Percentiles rank a stretch among this genome's conserved stretches.
Conservation (phyloP, 1,140 invertebrate species). For the Atopsyche davidsoni region DNA sequence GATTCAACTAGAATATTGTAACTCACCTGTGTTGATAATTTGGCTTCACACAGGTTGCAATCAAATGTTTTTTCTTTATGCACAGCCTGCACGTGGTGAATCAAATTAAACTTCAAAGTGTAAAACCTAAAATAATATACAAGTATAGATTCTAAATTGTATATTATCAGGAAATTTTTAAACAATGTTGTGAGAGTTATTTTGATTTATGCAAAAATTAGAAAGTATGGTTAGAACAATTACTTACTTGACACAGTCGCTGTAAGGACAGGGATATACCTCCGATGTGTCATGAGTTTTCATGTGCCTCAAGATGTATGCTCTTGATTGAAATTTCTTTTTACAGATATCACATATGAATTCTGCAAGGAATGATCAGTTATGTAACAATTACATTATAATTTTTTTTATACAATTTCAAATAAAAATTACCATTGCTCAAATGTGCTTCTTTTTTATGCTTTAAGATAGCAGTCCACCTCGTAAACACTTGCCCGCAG, state of each 20-base stretch:
- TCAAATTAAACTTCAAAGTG: constrained; percentile 19
- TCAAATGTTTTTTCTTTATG: constrained; percentile 25
- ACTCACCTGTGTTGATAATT: constrained; percentile 25
- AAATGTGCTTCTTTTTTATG: constrained; percentile 39
- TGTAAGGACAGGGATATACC: constrained; percentile 40
- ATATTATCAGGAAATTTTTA: neutral
- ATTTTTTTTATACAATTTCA: constrained; percentile 15
- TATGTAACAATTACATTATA: constrained; percentile 8
- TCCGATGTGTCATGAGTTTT: constrained; percentile 35
- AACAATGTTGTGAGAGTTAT: neutral
- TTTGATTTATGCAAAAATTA: neutral
- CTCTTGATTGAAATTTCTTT: constrained; percentile 40
- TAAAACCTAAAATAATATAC: constrained; percentile 24
- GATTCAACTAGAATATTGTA: neutral
- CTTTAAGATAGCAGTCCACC: constrained; percentile 40
- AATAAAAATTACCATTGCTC: constrained; percentile 31
- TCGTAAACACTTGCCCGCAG: constrained; percentile 37
- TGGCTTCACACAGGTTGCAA: constrained; percentile 21
- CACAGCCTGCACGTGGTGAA: constrained; percentile 22
- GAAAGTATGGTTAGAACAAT: constrained; percentile 5
- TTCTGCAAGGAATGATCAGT: constrained; percentile 37
- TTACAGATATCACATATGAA: constrained; percentile 45
- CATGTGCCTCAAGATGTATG: constrained; percentile 40
- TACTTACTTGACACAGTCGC: constrained; percentile 41
- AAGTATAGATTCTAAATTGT: neutral